phyloP scores from a whole-genome alignment of 2,113 vertebrate genomes.

The Cololabis saira region DNA sequence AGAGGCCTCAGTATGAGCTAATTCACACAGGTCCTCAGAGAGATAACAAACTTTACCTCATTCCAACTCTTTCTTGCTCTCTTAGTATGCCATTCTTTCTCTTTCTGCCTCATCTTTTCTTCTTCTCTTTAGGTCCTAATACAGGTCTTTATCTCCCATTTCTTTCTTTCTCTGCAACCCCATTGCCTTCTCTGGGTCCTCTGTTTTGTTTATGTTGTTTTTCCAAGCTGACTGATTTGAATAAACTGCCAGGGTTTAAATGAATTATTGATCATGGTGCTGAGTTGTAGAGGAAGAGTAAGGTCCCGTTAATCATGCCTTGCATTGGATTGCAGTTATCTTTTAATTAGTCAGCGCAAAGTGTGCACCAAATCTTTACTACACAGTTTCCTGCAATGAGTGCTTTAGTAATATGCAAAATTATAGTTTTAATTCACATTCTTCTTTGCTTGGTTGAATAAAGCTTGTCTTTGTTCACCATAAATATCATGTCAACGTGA shows the following conservation, averaged over 20 bases:
- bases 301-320: conserved; percentile 62
- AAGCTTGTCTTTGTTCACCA: conserved; percentile 2
- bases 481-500: too few species aligned
- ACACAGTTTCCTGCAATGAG: conserved; percentile 19
- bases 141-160: background rate
- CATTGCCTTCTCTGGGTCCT: conserved; percentile 12
- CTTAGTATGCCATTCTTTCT: conserved; percentile 33
- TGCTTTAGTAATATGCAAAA: conserved; percentile 15
- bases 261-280: conserved; percentile 77
- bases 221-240: conserved; percentile 67
- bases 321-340: conserved; percentile 59
- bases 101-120: conserved; percentile 19
- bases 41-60: conserved; percentile 76
- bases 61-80: conserved; percentile 52
- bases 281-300: conserved; percentile 57
- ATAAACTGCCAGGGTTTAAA: conserved; percentile 72
- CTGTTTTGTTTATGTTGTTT: conserved; percentile 53
- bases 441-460: conserved; percentile 3
- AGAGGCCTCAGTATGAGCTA: conserved; percentile 76
- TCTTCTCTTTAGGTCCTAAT: conserved; percentile 14
- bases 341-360: conserved; percentile 69
- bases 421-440: background rate
- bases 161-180: background rate
- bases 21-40: conserved; percentile 71
- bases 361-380: conserved; percentile 40